Evolutionary conservation across 2,888 invertebrate species (phyloP), one percentile per base, ranked within the genome.

Genomic region (Epirrhoe tristata): DNA sequence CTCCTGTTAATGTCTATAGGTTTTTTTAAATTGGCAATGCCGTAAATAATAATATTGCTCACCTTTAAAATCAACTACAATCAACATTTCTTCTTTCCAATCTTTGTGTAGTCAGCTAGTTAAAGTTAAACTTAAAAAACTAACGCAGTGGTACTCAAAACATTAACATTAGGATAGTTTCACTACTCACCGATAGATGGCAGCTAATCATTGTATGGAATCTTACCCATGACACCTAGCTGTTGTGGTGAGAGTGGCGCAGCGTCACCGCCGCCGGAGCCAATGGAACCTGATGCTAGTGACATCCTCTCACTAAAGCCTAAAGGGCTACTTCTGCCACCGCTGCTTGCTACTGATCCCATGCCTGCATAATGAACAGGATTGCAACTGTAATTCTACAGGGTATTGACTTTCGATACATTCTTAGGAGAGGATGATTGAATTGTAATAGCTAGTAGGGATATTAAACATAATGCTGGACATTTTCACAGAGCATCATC

Each of bases 191-290:
- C 74, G 79, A 83, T 58, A 90, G 90, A 89, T 90, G 87, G 86
- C 87, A 86, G 79, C 34, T 8, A 14, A 63, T 1, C 34, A 50
- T 60, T 50, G 31, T 58, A 17, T 55, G 16, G 34, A 34, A 61
- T 95, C 96, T 96, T 89, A 97, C 97, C 98, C 95, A 98, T 96
- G 34, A 97, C 97, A 67, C 98, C 98, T 36, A 98, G 94, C 79
- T 98, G 98, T 82, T 98, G 97, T 0, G 98, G 97, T 3, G 97
- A 97, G 43, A 98, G 93, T 69, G 95, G 95, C 1, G 95, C 94
- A 43, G 95, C 95, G 72, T 94, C 94, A 52, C 94, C 94, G 10
- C 93, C 93, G 5, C 89, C 93, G 1, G 93, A 93, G 0, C 95
- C 94, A 62, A 96, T 90, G 48, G 96, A 96, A 0, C 96, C 96